phyloP scores from a whole-genome alignment of 1,140 invertebrate species.

The Philopotamus ludificatus region DNA sequence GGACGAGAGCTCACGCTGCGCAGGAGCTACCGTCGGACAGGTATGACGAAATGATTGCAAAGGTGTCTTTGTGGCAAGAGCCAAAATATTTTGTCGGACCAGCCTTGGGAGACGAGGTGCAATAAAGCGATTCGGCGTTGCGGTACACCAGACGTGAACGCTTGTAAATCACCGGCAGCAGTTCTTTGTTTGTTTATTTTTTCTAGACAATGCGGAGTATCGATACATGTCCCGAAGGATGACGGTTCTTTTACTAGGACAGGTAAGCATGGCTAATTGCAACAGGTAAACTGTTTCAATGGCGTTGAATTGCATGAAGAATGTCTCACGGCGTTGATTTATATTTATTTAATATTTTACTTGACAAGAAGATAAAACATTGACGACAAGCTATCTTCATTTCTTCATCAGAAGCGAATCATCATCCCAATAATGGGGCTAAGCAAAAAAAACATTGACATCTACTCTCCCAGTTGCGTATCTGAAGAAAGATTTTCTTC shows the following conservation, averaged over 20 bases:
- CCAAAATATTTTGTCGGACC: constrained; percentile 23
- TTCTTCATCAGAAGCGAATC: too few relatives aligned
- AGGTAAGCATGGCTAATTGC: constrained; percentile 24
- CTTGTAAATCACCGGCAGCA: constrained; percentile 22
- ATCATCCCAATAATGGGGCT: too few relatives aligned
- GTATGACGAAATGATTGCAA: constrained; percentile 1
- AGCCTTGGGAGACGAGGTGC: constrained; percentile 1
- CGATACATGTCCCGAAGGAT: not conserved
- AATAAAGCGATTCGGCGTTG: constrained; percentile 18
- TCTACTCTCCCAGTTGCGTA: too few relatives aligned
- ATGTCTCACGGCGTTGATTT: too few relatives aligned
- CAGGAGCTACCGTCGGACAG: constrained; percentile 11
- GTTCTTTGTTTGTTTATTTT: too few relatives aligned
- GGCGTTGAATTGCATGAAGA: too few relatives aligned
- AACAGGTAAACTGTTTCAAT: not conserved
- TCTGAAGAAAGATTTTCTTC: too few relatives aligned
- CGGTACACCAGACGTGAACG: constrained; percentile 4
- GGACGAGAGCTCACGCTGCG: constrained; percentile 13
- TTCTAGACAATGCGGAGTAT: not conserved
- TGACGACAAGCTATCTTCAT: too few relatives aligned
- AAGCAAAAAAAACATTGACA: too few relatives aligned
- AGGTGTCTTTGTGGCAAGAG: not conserved
- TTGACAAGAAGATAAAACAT: too few relatives aligned
- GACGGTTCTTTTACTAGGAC: not conserved
- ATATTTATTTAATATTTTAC: too few relatives aligned